Percentiles rank a stretch among this genome's conserved stretches.
Conservation (phyloP, 2,797 vertebrate genomes). For the Muscicapa striata region DNA sequence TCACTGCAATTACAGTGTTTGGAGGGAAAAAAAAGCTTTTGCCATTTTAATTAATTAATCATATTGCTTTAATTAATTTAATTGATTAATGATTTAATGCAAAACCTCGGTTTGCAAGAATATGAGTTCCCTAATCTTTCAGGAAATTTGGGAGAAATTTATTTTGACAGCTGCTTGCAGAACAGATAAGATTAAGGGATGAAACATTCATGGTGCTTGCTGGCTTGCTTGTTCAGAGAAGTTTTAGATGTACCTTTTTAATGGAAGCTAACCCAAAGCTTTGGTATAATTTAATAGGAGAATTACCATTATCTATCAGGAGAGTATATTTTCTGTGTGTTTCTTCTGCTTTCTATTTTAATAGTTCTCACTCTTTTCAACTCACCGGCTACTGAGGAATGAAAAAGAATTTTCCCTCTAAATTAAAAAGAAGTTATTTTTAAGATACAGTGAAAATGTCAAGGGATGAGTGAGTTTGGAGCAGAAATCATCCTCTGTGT, state of each 20-base stretch:
- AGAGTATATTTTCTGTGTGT: not conserved
- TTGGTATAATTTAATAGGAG: not conserved
- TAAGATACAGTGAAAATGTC: conserved; percentile 29
- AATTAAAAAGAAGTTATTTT: conserved; percentile 14
- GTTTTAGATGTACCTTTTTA: not conserved
- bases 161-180: conserved; percentile 5
- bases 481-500: conserved; percentile 10
- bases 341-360: not conserved
- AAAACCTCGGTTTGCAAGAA: not conserved
- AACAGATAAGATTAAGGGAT: not conserved
- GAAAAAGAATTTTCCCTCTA: not conserved
- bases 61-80: not conserved
- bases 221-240: not conserved
- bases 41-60: not conserved
- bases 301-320: not conserved
- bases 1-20: not conserved
- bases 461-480: not conserved
- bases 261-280: not conserved
- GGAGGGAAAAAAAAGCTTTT: not conserved
- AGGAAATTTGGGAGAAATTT: not conserved
- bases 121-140: not conserved
- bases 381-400: not conserved
- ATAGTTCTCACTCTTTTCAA: not conserved
- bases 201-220: not conserved
- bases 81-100: not conserved